A percentile compares a stretch with the other conserved stretches of the same genome.
Conservation (phyloP, 30 jellyfish, hydroid and myxozoan genomes). For the Clytia hemisphaerica region DNA sequence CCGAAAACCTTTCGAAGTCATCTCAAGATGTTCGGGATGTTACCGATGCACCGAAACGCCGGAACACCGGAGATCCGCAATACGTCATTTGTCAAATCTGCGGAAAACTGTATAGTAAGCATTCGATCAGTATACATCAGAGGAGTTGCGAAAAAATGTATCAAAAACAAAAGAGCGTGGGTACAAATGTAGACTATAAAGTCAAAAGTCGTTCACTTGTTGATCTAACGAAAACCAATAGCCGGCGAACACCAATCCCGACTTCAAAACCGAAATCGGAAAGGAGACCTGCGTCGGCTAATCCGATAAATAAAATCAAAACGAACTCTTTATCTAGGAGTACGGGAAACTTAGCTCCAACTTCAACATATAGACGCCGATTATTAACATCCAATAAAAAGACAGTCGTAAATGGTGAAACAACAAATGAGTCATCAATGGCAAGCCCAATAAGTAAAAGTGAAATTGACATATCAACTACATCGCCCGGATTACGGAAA, state of each 20-base stretch:
- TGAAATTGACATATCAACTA: not conserved
- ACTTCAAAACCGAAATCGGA: not conserved
- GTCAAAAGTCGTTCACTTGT: conserved; percentile 26
- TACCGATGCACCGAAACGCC: not conserved
- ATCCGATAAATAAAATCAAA: not conserved
- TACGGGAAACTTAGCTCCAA: not conserved
- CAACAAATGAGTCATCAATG: not conserved
- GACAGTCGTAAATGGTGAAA: not conserved
- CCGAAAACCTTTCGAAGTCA: too few relatives aligned
- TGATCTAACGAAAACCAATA: conserved; percentile 1
- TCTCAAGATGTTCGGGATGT: conserved; percentile 6
- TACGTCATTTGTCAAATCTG: conserved; percentile 18
- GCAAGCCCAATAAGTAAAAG: not conserved
- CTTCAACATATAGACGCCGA: not conserved
- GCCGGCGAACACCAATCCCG: not conserved
- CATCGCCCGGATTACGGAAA: conserved; percentile 21
- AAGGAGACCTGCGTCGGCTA: conserved; percentile 23
- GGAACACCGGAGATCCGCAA: not conserved
- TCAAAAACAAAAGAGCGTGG: conserved; percentile 6
- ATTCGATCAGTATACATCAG: conserved; percentile 33
- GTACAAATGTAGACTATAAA: conserved; percentile 7
- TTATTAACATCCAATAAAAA: not conserved
- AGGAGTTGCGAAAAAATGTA: conserved; percentile 15
- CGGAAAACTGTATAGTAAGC: conserved; percentile 30
- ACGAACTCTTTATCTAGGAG: not conserved